phyloP scores from a whole-genome alignment of 2,113 vertebrate species.

The Eudyptes chrysolophus region DNA sequence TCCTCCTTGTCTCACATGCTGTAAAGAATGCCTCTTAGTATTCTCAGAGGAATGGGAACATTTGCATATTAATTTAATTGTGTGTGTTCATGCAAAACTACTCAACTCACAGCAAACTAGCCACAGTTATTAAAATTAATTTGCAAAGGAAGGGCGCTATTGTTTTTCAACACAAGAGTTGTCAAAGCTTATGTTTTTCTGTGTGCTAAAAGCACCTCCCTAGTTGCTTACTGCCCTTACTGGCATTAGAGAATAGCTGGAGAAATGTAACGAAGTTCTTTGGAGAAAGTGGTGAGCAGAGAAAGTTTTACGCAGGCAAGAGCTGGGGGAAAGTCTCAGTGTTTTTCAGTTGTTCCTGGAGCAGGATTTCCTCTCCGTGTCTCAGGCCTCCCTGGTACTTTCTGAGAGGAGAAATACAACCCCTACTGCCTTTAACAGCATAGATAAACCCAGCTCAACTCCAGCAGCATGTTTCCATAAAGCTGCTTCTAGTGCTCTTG shows the following conservation, averaged over 20 bases:
- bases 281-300: background rate
- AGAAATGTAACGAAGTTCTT: background rate
- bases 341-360: background rate
- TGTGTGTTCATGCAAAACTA: slow-evolving; percentile 78
- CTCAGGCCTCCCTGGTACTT: background rate
- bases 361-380: background rate
- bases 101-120: slow-evolving; percentile 72
- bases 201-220: background rate
- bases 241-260: background rate
- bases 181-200: slow-evolving; percentile 21
- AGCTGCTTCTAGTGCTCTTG: background rate
- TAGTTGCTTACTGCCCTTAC: background rate
- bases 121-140: slow-evolving; percentile 77
- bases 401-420: background rate
- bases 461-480: background rate
- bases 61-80: slow-evolving; percentile 83
- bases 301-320: background rate
- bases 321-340: background rate
- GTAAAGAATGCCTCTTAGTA: slow-evolving; percentile 59
- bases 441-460: background rate
- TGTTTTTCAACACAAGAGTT: slow-evolving; percentile 51
- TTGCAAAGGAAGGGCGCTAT: slow-evolving; percentile 48
- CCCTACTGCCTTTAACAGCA: background rate
- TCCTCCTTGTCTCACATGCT: slow-evolving; percentile 27
- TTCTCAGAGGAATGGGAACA: slow-evolving; percentile 60